Base-by-base conservation (phyloP, 2,888 invertebrate species). In the Cheilosia soror region DNA sequence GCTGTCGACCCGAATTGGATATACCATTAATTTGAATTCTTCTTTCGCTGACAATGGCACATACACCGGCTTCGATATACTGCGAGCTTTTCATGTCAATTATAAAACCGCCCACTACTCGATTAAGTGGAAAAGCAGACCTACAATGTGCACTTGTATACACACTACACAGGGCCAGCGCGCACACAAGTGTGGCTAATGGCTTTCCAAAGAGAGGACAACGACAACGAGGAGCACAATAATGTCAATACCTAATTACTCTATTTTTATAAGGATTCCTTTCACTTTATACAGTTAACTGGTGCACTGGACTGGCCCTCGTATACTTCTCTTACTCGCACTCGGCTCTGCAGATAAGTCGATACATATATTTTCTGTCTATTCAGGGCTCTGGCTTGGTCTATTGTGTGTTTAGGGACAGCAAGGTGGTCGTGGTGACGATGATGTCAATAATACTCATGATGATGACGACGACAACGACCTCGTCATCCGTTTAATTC, bases 181-280 rank as follows among this genome's bases (percentile, higher is more conserved):
- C 31, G 40, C 55, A 42, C 53, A 71, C 81, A 76, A 71, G 62
- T 76, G 62, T 44, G 53, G 60, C 75, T 57, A 81, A 75, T 69
- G 49, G 27, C 29, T 62, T 55, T 42, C 5, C 20, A 3, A 63
- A 31, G 4, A 58, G 60, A 40, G 40, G 31, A 44, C 25, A 13
- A 55, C 6, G 31, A 76, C 29, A 2, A n/a, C 27, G 31, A 40
- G 15, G 7, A 81, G 31, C 73, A 20, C 66, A 85, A 85, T 57
- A 57, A 77, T 85, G 85, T 77, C 81, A 85, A 81, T 81, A 85
- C 76, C 81, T 85, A 85, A 85, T 85, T 85, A 76, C 66, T 81
- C 85, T 81, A 85, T 81, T 85, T 77, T 85, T 68, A 27, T 85
- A 85, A 81, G 81, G 85, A 85, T 85, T 85, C 81, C 42, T 60